phyloP scores from a whole-genome alignment of 2,888 invertebrate genomes.

The Agriopis leucophaearia region DNA sequence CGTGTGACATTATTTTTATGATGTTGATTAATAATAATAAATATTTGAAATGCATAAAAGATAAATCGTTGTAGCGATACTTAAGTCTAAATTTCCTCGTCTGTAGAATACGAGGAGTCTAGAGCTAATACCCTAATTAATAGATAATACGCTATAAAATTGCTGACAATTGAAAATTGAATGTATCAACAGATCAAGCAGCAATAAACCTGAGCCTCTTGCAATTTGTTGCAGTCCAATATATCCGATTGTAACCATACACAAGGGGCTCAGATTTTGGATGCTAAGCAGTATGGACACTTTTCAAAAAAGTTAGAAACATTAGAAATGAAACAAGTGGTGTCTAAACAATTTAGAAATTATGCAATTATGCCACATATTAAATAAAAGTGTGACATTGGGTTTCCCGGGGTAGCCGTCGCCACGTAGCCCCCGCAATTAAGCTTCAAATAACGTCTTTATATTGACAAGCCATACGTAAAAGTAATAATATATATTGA shows the following conservation, averaged over 20 bases:
- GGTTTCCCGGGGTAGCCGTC: too few species aligned
- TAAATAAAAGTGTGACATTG: too few species aligned
- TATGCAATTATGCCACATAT: too few species aligned
- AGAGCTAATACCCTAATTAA: slow-evolving; percentile 56
- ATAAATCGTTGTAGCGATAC: slow-evolving; percentile 78
- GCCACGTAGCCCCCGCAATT: too few species aligned
- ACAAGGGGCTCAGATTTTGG: slow-evolving; percentile 9
- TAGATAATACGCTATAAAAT: slow-evolving; percentile 55
- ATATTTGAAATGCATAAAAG: slow-evolving; percentile 70
- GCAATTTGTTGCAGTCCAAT: slow-evolving; percentile 4
- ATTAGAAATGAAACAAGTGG: not conserved
- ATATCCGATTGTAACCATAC: not conserved
- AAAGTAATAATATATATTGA: too few species aligned
- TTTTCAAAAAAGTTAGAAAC: not conserved
- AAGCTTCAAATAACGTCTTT: too few species aligned
- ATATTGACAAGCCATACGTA: too few species aligned
- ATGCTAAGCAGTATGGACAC: slow-evolving; percentile 27
- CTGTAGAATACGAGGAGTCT: slow-evolving; percentile 52
- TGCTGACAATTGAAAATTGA: slow-evolving; percentile 62
- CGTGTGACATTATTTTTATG: slow-evolving; percentile 52
- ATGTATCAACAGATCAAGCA: slow-evolving; percentile 57
- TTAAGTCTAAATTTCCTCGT: slow-evolving; percentile 60
- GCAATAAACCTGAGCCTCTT: slow-evolving; percentile 12
- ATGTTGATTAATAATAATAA: slow-evolving; percentile 46
- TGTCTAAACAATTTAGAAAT: not conserved